Evolutionary conservation across 2,888 invertebrate species (phyloP).

Genomic region (Glaucopsyche alexis): DNA sequence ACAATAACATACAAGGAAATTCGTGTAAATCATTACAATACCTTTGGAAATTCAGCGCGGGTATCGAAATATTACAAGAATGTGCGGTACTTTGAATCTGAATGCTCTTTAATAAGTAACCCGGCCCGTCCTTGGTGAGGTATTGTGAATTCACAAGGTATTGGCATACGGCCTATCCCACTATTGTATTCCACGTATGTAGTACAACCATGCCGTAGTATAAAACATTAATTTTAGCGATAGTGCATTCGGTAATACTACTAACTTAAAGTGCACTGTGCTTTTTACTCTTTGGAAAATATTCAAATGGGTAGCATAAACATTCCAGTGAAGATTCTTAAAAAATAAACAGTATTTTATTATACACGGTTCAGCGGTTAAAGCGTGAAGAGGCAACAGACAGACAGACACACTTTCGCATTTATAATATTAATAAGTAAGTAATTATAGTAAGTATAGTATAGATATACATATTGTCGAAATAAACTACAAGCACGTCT

Average conservation of each 20-base stretch:
- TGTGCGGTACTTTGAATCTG: slow-evolving; percentile 21
- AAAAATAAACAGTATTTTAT: too few species aligned
- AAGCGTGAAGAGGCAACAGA: too few species aligned
- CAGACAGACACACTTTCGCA: too few species aligned
- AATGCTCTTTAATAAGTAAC: slow-evolving; percentile 22
- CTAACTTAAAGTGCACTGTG: too few species aligned
- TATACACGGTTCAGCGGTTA: too few species aligned
- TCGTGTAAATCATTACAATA: slow-evolving; percentile 1
- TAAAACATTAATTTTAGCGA: not conserved
- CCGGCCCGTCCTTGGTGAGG: slow-evolving; percentile 37
- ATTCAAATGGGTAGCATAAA: not conserved
- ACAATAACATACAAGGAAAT: slow-evolving; percentile 1
- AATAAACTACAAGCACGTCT: too few species aligned
- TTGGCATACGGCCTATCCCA: slow-evolving; percentile 55
- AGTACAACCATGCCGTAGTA: not conserved
- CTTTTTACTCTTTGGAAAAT: not conserved
- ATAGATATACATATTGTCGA: too few species aligned
- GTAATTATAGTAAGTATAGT: too few species aligned
- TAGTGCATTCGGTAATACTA: too few species aligned
- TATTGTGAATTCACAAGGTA: slow-evolving; percentile 51
- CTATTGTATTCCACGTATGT: slow-evolving; percentile 47
- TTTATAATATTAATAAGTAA: too few species aligned
- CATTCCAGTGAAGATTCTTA: too few species aligned
- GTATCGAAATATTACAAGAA: slow-evolving; percentile 26
- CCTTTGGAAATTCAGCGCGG: slow-evolving; percentile 4